phyloP scores from a whole-genome alignment of 2,797 vertebrate genomes.

The Euthynnus affinis region DNA sequence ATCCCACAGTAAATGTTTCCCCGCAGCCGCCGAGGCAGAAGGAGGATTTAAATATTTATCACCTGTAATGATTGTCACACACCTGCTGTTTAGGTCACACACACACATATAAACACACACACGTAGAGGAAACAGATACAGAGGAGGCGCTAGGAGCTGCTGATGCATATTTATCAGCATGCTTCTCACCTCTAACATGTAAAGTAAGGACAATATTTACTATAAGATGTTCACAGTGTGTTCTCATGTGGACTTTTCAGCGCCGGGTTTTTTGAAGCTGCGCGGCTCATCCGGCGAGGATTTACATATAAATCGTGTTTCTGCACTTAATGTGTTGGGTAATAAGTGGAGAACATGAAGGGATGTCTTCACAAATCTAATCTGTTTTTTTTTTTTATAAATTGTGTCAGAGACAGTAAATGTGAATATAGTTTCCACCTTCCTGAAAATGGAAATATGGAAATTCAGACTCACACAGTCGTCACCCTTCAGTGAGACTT shows the following conservation, averaged over 20 bases:
- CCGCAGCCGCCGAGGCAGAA: slow-evolving; percentile 27
- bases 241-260: background rate
- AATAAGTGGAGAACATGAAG: too few species aligned
- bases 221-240: background rate
- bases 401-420: too few species aligned
- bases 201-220: background rate
- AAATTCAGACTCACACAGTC: too few species aligned
- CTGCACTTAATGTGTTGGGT: too few species aligned
- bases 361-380: too few species aligned
- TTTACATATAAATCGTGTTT: slow-evolving; percentile 21
- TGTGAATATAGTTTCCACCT: too few species aligned
- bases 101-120: slow-evolving; percentile 23
- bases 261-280: slow-evolving; percentile 1
- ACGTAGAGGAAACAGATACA: slow-evolving; percentile 9
- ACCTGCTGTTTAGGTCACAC: slow-evolving; percentile 52
- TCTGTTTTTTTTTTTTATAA: too few species aligned
- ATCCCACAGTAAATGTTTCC: slow-evolving; percentile 58
- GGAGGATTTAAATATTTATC: slow-evolving; percentile 71
- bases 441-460: too few species aligned
- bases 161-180: slow-evolving; percentile 42
- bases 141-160: slow-evolving; percentile 11
- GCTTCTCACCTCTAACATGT: background rate
- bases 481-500: too few species aligned
- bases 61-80: slow-evolving; percentile 62
- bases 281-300: background rate